A percentile compares a stretch with the other conserved stretches of the same genome.
Conservation (phyloP, 2,888 invertebrate species). For the Drosophila kambysellisi region DNA sequence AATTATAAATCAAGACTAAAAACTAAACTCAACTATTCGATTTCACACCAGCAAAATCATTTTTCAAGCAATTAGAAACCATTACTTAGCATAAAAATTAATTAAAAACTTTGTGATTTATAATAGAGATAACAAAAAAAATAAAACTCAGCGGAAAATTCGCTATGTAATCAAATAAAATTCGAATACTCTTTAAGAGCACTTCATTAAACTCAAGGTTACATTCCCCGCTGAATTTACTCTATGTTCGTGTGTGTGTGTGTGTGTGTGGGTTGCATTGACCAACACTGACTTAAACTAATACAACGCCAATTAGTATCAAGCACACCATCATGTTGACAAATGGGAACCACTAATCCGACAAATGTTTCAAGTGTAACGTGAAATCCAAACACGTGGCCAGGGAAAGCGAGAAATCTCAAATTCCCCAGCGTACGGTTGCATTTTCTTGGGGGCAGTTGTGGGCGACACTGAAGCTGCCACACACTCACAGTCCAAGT, state of each 20-base stretch:
- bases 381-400: conserved; percentile 75
- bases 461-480: conserved; percentile 48
- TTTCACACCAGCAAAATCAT: not conserved
- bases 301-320: conserved; percentile 73
- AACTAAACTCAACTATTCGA: not conserved
- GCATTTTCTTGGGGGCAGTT: conserved; percentile 33
- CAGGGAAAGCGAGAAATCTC: conserved; percentile 39
- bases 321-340: conserved; percentile 71
- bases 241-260: not conserved
- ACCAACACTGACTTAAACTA: conserved; percentile 58
- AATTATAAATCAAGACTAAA: not conserved
- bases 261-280: conserved; percentile 1
- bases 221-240: not conserved
- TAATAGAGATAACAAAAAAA: not conserved
- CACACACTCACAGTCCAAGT: conserved; percentile 4
- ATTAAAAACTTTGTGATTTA: conserved; percentile 5
- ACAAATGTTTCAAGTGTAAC: conserved; percentile 57
- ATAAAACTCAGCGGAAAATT: not conserved
- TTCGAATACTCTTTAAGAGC: conserved; percentile 9
- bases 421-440: conserved; percentile 68
- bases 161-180: not conserved
- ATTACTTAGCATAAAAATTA: conserved; percentile 5
- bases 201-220: conserved; percentile 21
- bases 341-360: conserved; percentile 77
- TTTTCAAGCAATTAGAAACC: conserved; percentile 6